phyloP scores from a whole-genome alignment of 2,113 vertebrate genomes.

The Ctenodactylus gundi region DNA sequence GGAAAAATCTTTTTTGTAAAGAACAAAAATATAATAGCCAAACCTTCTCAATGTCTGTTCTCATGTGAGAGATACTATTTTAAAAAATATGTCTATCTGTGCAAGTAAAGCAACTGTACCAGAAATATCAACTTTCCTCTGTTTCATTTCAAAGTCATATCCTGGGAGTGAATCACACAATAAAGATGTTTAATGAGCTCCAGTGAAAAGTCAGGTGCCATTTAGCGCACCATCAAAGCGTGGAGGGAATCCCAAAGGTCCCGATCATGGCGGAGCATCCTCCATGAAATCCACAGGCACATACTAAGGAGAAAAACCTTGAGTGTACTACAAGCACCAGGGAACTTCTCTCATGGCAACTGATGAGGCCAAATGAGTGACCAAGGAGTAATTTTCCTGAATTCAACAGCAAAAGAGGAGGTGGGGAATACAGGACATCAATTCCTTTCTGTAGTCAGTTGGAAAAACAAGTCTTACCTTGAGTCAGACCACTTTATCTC shows the following conservation, averaged over 20 bases:
- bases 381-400: background rate
- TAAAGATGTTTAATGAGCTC: background rate
- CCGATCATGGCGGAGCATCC: background rate
- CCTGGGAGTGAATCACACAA: background rate
- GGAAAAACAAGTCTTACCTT: background rate
- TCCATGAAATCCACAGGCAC: conserved; percentile 16
- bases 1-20: background rate
- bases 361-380: background rate
- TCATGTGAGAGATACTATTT: background rate
- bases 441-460: background rate
- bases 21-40: background rate
- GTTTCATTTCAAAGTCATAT: background rate
- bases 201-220: background rate
- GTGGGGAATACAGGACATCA: background rate
- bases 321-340: background rate
- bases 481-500: background rate
- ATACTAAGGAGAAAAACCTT: background rate
- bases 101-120: background rate
- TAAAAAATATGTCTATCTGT: background rate
- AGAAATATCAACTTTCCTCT: background rate
- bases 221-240: background rate
- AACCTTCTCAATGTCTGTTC: background rate
- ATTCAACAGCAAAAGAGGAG: background rate
- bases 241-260: background rate
- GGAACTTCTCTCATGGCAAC: background rate